phyloP scores from a whole-genome alignment of 1,140 invertebrate species.

The Sinonovacula constricta region DNA sequence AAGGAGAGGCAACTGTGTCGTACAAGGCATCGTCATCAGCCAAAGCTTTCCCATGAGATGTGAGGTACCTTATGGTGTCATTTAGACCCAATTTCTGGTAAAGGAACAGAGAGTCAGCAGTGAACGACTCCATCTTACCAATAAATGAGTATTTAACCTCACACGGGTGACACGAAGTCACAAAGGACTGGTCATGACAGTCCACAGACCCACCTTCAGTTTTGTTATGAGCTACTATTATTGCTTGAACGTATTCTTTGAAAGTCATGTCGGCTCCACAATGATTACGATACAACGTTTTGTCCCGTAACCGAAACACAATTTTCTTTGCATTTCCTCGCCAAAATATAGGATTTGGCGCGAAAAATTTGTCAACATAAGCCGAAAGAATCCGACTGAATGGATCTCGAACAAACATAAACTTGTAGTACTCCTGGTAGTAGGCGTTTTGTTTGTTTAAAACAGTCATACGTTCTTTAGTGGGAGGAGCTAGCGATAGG shows the following conservation, averaged over 20 bases:
- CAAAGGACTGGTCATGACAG: conserved; percentile 41
- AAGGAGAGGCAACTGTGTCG: conserved; percentile 46
- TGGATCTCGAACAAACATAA: conserved; percentile 55
- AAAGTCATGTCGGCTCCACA: conserved; percentile 54
- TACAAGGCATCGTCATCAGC: conserved; percentile 47
- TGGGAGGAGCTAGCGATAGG: conserved; percentile 13
- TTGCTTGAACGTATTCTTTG: conserved; percentile 48
- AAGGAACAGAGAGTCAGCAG: conserved; percentile 35
- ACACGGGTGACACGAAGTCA: conserved; percentile 46
- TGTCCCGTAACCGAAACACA: not conserved
- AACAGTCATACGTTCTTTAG: conserved; percentile 9
- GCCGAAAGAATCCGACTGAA: conserved; percentile 53
- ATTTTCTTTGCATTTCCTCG: not conserved
- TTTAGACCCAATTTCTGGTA: conserved; percentile 27
- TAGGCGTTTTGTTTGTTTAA: not conserved
- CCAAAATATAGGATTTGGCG: conserved; percentile 55
- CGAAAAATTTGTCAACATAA: conserved; percentile 58
- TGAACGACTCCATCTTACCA: conserved; percentile 53
- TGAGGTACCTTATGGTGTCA: conserved; percentile 14
- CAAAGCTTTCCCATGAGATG: conserved; percentile 27
- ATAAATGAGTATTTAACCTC: conserved; percentile 52
- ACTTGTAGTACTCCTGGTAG: conserved; percentile 29
- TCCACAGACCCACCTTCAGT: conserved; percentile 1
- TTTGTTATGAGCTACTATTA: conserved; percentile 23
- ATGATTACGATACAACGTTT: not conserved